A percentile compares a stretch with the other conserved stretches of the same genome.
phyloP scores from a whole-genome alignment of 1,140 invertebrate genomes.

The Platyura marginata region DNA sequence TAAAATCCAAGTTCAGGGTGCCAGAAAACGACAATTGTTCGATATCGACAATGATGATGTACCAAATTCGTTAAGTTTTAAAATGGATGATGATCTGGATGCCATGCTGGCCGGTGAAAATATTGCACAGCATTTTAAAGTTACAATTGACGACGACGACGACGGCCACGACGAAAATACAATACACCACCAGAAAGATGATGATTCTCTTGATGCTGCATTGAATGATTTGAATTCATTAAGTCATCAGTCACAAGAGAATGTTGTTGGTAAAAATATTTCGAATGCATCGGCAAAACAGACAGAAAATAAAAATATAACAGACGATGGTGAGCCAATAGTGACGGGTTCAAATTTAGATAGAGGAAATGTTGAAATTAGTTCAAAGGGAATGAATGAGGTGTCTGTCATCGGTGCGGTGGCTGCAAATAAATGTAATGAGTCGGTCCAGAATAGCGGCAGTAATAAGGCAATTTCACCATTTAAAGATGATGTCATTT shows the following conservation, averaged over 20 bases:
- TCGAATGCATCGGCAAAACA: neutral
- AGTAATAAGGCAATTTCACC: neutral
- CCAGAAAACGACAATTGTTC: slow-evolving; percentile 2
- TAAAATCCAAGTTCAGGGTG: neutral
- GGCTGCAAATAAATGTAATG: too few relatives aligned
- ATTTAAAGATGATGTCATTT: slow-evolving; percentile 2
- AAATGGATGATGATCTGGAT: neutral
- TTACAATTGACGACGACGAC: neutral
- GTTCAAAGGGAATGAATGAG: neutral
- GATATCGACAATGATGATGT: neutral
- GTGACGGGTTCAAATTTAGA: slow-evolving; percentile 7
- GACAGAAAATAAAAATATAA: neutral
- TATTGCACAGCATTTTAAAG: slow-evolving; percentile 3
- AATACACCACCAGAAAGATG: slow-evolving; percentile 1
- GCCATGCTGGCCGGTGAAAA: neutral
- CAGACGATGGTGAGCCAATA: slow-evolving; percentile 4
- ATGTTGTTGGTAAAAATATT: neutral
- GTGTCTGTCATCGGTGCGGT: too few relatives aligned
- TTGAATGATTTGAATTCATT: neutral
- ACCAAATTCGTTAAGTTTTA: neutral
- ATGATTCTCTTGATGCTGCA: neutral
- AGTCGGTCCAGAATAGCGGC: neutral
- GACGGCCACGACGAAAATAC: neutral
- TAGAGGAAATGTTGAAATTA: neutral
- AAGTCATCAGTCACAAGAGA: neutral